Evolutionary conservation across 1,140 invertebrate genomes (phyloP).

Genomic region (Aphis gossypii): DNA sequence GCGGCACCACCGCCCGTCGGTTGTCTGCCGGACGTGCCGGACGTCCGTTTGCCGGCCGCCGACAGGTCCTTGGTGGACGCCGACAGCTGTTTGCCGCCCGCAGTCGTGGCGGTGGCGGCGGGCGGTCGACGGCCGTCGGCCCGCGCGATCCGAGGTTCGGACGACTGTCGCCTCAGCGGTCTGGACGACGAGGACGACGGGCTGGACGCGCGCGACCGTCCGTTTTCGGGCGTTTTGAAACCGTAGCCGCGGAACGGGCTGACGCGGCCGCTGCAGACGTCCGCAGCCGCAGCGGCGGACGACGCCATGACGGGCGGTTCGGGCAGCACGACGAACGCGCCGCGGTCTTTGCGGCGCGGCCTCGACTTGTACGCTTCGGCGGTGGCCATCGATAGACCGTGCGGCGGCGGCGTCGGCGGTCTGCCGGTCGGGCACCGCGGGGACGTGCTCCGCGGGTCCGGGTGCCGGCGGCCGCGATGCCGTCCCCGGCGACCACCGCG

Average conservation of each 20-base stretch:
- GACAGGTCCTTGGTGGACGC: conserved; percentile 40
- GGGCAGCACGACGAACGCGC: conserved; percentile 33
- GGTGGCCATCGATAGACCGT: neutral
- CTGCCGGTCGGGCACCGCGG: neutral
- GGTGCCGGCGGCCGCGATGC: neutral
- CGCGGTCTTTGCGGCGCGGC: conserved; percentile 23
- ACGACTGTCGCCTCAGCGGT: conserved; percentile 21
- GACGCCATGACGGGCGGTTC: neutral
- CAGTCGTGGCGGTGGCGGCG: too few relatives aligned
- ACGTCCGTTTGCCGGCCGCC: neutral
- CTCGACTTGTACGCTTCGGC: conserved; percentile 34
- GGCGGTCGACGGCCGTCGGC: neutral
- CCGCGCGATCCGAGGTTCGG: neutral
- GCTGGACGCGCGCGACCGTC: conserved; percentile 33
- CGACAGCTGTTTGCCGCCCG: neutral
- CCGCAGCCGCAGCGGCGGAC: neutral
- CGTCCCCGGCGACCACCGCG: neutral
- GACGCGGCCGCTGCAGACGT: neutral
- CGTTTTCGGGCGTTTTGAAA: conserved; percentile 37
- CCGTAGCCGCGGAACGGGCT: conserved; percentile 29
- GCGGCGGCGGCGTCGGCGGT: neutral
- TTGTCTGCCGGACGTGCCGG: neutral
- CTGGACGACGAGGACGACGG: neutral
- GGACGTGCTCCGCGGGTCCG: neutral
- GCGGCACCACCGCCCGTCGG: neutral